phyloP scores from a whole-genome alignment of 1,140 invertebrate species.

The Ceratosolen solmsi region DNA sequence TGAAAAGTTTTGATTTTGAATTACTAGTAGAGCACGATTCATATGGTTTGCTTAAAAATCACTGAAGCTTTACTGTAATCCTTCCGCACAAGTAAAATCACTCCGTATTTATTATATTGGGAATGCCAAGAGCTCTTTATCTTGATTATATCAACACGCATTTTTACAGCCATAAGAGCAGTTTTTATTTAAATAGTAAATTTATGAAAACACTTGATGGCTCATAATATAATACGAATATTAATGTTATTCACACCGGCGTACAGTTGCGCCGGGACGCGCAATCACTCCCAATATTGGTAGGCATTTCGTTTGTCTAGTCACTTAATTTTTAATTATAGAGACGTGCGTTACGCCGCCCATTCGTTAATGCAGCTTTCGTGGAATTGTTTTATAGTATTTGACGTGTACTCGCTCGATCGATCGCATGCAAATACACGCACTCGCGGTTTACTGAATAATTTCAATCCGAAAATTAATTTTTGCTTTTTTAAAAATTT shows the following conservation, averaged over 20 bases:
- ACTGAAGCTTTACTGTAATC: not conserved
- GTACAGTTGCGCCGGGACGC: not conserved
- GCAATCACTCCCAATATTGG: slow-evolving; percentile 30
- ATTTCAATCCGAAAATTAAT: slow-evolving; percentile 26
- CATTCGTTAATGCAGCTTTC: slow-evolving; percentile 58
- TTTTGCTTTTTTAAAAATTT: slow-evolving; percentile 29
- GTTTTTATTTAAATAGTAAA: not conserved
- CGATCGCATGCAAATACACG: slow-evolving; percentile 51
- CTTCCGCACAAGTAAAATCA: not conserved
- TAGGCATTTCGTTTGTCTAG: slow-evolving; percentile 57
- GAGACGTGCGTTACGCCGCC: slow-evolving; percentile 55
- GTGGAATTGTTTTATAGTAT: slow-evolving; percentile 59
- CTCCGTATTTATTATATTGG: not conserved
- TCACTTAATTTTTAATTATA: slow-evolving; percentile 64
- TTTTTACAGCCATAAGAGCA: not conserved
- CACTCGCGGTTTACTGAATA: not conserved
- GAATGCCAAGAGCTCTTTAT: not conserved
- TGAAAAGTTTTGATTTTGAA: too few relatives aligned
- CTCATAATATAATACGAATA: not conserved
- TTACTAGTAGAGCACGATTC: not conserved
- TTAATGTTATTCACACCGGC: slow-evolving; percentile 37
- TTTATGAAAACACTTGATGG: slow-evolving; percentile 24
- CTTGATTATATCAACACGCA: not conserved
- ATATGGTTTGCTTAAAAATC: not conserved
- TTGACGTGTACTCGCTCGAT: slow-evolving; percentile 61